Evolutionary conservation across 2,888 invertebrate species (phyloP).

Genomic region (Lutraria lutraria): DNA sequence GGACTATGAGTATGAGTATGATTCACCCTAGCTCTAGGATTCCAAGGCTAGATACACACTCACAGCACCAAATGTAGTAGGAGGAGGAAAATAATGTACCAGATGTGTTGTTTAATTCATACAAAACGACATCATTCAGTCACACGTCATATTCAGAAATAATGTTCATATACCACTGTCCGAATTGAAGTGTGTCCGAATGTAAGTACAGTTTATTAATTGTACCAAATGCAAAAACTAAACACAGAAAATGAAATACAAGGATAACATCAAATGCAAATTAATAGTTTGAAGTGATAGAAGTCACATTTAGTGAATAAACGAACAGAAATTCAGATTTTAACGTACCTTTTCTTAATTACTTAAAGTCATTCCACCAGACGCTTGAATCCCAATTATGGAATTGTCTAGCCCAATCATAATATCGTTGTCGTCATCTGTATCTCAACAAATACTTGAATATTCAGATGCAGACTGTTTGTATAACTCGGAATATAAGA

Average conservation of each 20-base stretch:
- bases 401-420: background rate
- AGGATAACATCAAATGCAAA: background rate
- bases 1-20: no score
- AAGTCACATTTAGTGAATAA: background rate
- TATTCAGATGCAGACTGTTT: no score
- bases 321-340: background rate
- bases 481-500: no score
- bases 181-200: background rate
- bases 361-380: background rate
- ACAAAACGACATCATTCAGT: background rate
- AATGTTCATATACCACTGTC: background rate
- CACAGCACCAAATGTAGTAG: no score
- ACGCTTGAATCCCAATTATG: background rate
- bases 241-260: background rate
- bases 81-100: no score
- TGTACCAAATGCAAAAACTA: background rate
- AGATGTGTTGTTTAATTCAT: background rate
- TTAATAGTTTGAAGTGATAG: background rate
- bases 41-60: no score
- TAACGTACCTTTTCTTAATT: background rate
- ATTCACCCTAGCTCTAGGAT: no score
- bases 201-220: background rate
- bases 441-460: no score
- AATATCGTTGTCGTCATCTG: background rate
- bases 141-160: background rate